Percentiles rank a stretch among this genome's conserved stretches.
Evolutionary conservation across 2,888 invertebrate species (phyloP).

Genomic region (Formica aserva): DNA sequence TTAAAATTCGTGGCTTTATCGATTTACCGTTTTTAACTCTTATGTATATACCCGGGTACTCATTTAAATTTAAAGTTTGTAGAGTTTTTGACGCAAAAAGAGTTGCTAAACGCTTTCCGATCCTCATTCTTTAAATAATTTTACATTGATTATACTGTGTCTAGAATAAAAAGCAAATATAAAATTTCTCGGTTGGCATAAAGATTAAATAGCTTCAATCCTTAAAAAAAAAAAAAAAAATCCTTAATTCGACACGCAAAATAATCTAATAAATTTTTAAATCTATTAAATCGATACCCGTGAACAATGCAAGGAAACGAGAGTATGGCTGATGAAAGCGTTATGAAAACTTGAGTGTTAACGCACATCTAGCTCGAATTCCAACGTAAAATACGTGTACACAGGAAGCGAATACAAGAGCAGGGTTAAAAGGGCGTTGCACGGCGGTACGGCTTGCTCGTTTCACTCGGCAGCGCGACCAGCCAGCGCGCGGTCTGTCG

Average conservation of each 20-base stretch:
- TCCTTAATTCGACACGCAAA: background rate
- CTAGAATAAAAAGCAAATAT: background rate
- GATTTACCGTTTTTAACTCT: background rate
- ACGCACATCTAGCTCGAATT: background rate
- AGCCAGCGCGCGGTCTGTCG: constrained; percentile 74
- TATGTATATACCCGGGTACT: background rate
- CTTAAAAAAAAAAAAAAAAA: too few relatives aligned
- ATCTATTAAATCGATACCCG: background rate
- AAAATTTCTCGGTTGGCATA: background rate
- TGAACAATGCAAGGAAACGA: background rate
- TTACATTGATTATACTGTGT: background rate
- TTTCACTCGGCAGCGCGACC: constrained; percentile 74
- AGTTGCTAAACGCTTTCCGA: background rate
- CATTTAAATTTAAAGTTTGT: background rate
- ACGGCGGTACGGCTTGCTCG: constrained; percentile 66
- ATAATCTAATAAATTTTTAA: background rate
- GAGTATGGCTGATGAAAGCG: background rate
- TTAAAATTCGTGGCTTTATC: background rate
- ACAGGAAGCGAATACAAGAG: constrained; percentile 36
- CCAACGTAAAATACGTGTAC: constrained; percentile 6
- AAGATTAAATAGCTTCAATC: background rate
- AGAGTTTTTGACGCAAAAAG: background rate
- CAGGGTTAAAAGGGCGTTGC: constrained; percentile 74
- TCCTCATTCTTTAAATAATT: background rate
- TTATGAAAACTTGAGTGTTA: background rate